Percentiles rank a stretch among this genome's conserved stretches.
These are phyloP conservation scores for Rattus norvegicus DNA, from an alignment of 2,113 vertebrate genomes.

Conservation along the genomic window DNA sequence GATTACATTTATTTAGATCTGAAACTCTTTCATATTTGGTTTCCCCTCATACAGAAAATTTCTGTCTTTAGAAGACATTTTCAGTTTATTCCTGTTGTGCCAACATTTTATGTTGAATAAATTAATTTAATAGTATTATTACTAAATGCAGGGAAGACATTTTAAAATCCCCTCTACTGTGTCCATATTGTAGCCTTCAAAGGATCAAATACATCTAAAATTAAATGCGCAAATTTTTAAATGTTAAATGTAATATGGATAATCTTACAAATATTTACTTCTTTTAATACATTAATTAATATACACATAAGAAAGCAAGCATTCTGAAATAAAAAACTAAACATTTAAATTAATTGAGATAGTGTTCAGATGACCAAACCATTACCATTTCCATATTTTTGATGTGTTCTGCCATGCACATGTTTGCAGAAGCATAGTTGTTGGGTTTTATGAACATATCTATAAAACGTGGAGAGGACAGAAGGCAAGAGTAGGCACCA, in stretches of 20 bases:
- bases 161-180: background rate
- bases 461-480: background rate
- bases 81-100: background rate
- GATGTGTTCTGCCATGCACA: background rate
- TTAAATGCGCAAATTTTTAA: fast-evolving
- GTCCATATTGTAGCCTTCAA: background rate
- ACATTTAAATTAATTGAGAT: background rate
- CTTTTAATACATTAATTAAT: background rate
- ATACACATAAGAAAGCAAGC: background rate
- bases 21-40: background rate
- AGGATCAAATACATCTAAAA: background rate
- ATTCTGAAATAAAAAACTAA: background rate
- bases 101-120: background rate
- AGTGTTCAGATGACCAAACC: background rate
- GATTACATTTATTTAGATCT: background rate
- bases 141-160: background rate
- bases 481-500: no score
- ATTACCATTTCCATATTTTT: background rate
- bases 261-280: background rate
- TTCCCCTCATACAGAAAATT: background rate
- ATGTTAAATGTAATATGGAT: background rate
- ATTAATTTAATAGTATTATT: background rate
- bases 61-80: background rate
- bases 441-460: background rate
- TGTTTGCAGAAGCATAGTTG: background rate